Evolutionary conservation across 2,888 invertebrate genomes (phyloP).

Genomic region (Tetragnatha montana): DNA sequence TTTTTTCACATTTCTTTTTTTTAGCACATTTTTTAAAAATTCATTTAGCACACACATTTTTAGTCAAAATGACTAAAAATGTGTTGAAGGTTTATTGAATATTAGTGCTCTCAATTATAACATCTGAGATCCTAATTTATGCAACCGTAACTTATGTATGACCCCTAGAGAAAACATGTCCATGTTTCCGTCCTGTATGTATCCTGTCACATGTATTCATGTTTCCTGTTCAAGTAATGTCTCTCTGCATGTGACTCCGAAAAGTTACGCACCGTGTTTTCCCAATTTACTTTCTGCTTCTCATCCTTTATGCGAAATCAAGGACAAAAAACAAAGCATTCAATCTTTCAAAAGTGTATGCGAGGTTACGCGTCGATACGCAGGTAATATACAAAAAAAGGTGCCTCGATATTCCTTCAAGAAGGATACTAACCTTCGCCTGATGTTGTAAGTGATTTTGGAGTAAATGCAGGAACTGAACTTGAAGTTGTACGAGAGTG

Average conservation of each 20-base stretch:
- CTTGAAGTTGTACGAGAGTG: neutral
- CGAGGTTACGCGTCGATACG: neutral
- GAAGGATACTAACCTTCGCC: neutral
- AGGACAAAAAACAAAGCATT: neutral
- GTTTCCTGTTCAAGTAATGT: neutral
- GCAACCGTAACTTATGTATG: neutral
- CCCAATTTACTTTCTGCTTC: neutral
- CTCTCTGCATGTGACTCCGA: neutral
- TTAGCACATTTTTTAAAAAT: no score
- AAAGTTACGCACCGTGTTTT: neutral
- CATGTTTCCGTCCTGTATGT: neutral
- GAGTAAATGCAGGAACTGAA: neutral
- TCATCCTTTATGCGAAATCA: neutral
- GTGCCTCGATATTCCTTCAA: neutral
- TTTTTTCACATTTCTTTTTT: no score
- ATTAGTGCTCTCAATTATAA: no score
- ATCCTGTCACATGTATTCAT: neutral
- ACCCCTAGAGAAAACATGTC: neutral
- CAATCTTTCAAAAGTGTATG: neutral
- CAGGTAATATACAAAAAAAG: neutral
- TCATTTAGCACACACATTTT: no score
- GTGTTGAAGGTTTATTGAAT: no score
- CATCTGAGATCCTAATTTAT: no score
- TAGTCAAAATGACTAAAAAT: no score
- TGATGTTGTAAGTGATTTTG: neutral